Evolutionary conservation across 2,113 vertebrate species (phyloP).

Genomic region (Trichechus manatus): DNA sequence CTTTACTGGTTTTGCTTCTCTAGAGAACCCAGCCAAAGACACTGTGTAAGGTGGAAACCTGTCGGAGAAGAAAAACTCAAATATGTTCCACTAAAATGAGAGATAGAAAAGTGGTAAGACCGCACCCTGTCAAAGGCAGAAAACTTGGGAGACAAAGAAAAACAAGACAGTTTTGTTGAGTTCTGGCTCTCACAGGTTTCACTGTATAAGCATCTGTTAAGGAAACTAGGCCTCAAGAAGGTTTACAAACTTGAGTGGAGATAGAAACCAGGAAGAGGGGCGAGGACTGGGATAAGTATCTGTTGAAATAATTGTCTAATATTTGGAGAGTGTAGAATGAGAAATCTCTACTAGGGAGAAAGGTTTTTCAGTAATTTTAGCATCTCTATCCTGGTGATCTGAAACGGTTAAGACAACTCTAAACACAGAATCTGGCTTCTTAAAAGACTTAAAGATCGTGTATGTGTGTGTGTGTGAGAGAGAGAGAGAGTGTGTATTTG

Average conservation of each 20-base stretch:
- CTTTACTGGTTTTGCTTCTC: too few relatives aligned
- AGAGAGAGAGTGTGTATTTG: neutral
- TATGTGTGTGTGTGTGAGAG: neutral
- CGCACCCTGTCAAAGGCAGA: too few relatives aligned
- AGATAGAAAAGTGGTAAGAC: too few relatives aligned
- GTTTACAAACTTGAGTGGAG: neutral
- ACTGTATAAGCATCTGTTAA: neutral
- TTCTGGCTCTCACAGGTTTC: neutral
- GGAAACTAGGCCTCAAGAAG: neutral
- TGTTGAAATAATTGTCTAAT: neutral
- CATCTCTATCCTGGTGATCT: neutral
- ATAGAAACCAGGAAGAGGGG: neutral
- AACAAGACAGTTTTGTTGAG: too few relatives aligned
- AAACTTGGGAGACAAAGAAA: too few relatives aligned
- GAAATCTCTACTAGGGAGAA: neutral
- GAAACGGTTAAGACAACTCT: slow-evolving; percentile 3
- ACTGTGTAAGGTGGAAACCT: too few relatives aligned
- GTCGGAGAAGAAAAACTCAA: too few relatives aligned
- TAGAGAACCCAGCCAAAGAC: neutral
- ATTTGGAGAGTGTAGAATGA: neutral
- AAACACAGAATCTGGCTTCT: neutral
- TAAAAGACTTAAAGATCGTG: neutral
- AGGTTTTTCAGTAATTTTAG: neutral
- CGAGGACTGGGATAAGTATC: neutral
- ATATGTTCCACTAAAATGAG: too few relatives aligned